Percentiles rank a stretch among this genome's conserved stretches.
Evolutionary conservation across 1,140 invertebrate genomes (phyloP).

Genomic region (Lineus longissimus): DNA sequence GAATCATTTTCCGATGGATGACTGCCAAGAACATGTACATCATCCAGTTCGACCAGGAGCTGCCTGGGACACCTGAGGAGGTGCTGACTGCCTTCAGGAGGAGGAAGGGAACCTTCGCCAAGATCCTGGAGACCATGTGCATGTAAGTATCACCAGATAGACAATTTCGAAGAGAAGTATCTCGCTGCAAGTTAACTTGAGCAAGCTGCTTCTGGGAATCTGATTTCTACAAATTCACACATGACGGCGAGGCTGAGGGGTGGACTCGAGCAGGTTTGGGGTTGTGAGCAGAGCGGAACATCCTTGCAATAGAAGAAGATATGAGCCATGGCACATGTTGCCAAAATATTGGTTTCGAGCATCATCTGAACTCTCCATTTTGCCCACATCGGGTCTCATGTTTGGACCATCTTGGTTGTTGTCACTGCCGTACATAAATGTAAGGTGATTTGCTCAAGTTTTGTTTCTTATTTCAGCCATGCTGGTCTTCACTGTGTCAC

Average conservation of each 20-base stretch:
- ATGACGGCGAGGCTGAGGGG: too few relatives aligned
- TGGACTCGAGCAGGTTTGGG: too few relatives aligned
- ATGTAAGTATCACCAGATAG: conserved; percentile 49
- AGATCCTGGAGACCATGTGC: conserved; percentile 83
- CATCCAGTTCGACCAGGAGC: conserved; percentile 93
- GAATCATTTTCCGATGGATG: conserved; percentile 98
- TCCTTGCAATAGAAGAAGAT: not conserved
- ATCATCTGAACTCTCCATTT: too few relatives aligned
- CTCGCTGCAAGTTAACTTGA: not conserved
- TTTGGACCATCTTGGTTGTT: not conserved
- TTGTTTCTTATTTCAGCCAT: conserved; percentile 65
- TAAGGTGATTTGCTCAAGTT: not conserved
- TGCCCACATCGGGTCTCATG: too few relatives aligned
- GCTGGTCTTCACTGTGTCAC: conserved; percentile 96
- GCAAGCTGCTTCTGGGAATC: not conserved
- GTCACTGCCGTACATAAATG: conserved; percentile 4
- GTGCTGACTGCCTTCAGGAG: conserved; percentile 94
- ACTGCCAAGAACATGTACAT: conserved; percentile 98
- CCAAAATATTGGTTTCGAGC: not conserved
- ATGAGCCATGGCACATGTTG: not conserved
- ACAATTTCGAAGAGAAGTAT: too few relatives aligned
- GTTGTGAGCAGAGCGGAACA: not conserved
- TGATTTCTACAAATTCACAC: too few relatives aligned
- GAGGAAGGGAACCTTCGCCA: conserved; percentile 98
- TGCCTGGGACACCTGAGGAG: conserved; percentile 91